Conservation (phyloP, 2,888 invertebrate species). For the Electrophaes corylata region DNA sequence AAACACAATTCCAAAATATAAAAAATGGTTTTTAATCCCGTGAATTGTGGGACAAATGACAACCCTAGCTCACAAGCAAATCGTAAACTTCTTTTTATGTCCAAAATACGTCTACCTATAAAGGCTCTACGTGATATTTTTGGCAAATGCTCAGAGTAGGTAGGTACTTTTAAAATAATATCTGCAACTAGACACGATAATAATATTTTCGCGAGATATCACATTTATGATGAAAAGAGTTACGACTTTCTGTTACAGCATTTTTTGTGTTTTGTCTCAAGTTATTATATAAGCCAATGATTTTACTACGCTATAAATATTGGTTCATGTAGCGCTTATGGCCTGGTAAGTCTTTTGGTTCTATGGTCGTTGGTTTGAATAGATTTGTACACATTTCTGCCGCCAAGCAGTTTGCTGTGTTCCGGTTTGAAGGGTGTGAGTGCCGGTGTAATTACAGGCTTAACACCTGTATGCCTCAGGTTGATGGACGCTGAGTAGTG, state of each 20-base stretch:
- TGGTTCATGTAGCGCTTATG: neutral
- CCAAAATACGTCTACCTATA: constrained; percentile 69
- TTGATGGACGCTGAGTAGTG: no score
- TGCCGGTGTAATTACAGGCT: no score
- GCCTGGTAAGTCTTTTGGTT: no score
- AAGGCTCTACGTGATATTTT: constrained; percentile 77
- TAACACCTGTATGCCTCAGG: no score
- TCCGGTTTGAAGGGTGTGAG: no score
- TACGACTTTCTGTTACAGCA: constrained; percentile 2
- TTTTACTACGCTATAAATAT: neutral
- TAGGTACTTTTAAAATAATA: constrained; percentile 54
- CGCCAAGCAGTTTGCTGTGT: no score
- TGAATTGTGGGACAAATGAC: constrained; percentile 4
- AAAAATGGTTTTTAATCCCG: neutral
- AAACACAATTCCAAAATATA: neutral
- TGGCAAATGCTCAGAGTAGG: constrained; percentile 58
- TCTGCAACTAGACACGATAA: constrained; percentile 43
- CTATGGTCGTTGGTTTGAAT: no score
- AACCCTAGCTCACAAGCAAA: constrained; percentile 43
- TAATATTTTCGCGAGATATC: constrained; percentile 23
- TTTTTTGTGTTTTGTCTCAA: constrained; percentile 11
- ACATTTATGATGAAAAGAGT: constrained; percentile 15
- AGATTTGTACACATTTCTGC: no score
- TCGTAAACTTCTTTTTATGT: constrained; percentile 77
- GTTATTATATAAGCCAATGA: neutral